Conservation (phyloP, 2,888 invertebrate genomes). For the Ophioninae sp. region DNA sequence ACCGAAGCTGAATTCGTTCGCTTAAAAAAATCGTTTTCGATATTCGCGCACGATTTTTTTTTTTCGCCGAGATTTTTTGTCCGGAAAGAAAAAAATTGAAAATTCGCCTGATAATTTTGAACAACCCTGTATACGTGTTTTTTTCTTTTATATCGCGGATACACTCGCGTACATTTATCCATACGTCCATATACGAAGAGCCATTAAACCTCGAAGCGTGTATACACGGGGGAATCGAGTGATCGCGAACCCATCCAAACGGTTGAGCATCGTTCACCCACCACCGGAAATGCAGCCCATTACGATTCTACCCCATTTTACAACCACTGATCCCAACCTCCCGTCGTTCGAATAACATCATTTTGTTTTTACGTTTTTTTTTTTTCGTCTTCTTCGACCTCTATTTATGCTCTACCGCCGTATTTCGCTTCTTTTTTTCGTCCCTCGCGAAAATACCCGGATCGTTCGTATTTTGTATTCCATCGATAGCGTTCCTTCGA, state of each 20-base stretch:
- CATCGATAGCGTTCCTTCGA: neutral
- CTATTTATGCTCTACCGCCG: neutral
- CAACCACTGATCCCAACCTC: constrained; percentile 41
- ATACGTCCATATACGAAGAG: constrained; percentile 25
- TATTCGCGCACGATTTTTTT: too few species aligned
- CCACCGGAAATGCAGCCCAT: constrained; percentile 59
- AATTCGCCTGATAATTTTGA: too few species aligned
- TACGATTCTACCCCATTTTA: constrained; percentile 45
- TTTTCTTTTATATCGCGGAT: constrained; percentile 1
- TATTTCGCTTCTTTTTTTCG: neutral
- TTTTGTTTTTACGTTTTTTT: neutral
- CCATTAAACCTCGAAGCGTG: constrained; percentile 1
- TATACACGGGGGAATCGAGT: constrained; percentile 13
- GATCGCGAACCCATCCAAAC: constrained; percentile 43
- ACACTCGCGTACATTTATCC: constrained; percentile 17
- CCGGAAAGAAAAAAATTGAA: too few species aligned
- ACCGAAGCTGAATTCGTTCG: too few species aligned
- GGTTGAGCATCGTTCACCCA: constrained; percentile 44
- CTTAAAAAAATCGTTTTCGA: too few species aligned
- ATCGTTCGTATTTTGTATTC: neutral
- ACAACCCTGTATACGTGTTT: too few species aligned
- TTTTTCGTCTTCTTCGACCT: neutral
- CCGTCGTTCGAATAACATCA: constrained; percentile 40
- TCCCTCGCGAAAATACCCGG: neutral
- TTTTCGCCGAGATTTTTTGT: too few species aligned